A percentile compares a stretch with the other conserved stretches of the same genome.
phyloP scores from a whole-genome alignment of 1,140 invertebrate species.

The Myzus persicae region DNA sequence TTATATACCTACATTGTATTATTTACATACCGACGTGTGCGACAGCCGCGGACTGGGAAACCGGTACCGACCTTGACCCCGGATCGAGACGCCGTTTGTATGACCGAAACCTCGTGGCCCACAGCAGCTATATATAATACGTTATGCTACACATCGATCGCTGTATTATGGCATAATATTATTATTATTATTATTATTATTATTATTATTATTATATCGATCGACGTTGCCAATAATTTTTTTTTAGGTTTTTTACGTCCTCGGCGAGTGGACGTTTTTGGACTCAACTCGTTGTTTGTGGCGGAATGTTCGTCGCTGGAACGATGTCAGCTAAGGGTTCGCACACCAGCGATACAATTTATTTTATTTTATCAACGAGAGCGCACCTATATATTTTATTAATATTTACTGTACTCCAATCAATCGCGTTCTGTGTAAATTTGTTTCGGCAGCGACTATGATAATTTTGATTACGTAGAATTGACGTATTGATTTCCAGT shows the following conservation, averaged over 20 bases:
- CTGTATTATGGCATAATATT: not conserved
- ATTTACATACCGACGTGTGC: not conserved
- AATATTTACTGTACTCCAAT: too few relatives aligned
- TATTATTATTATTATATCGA: not conserved
- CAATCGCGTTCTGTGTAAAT: too few relatives aligned
- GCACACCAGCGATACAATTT: too few relatives aligned
- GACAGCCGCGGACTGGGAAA: not conserved
- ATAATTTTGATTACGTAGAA: too few relatives aligned
- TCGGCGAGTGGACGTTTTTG: not conserved
- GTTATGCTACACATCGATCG: not conserved
- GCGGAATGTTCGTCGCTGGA: too few relatives aligned
- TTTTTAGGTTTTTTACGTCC: not conserved
- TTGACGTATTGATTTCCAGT: too few relatives aligned
- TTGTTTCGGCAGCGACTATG: too few relatives aligned
- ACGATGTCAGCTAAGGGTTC: too few relatives aligned
- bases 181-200: not conserved
- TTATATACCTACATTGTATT: not conserved
- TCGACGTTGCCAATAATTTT: not conserved
- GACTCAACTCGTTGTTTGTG: not conserved
- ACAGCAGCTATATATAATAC: not conserved
- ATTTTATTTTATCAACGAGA: too few relatives aligned
- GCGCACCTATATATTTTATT: too few relatives aligned
- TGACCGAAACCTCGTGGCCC: not conserved
- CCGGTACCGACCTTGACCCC: conserved; percentile 20
- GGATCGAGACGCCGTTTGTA: not conserved